Base-by-base conservation (phyloP, 2,797 vertebrate genomes). In the Synanceia verrucosa region DNA sequence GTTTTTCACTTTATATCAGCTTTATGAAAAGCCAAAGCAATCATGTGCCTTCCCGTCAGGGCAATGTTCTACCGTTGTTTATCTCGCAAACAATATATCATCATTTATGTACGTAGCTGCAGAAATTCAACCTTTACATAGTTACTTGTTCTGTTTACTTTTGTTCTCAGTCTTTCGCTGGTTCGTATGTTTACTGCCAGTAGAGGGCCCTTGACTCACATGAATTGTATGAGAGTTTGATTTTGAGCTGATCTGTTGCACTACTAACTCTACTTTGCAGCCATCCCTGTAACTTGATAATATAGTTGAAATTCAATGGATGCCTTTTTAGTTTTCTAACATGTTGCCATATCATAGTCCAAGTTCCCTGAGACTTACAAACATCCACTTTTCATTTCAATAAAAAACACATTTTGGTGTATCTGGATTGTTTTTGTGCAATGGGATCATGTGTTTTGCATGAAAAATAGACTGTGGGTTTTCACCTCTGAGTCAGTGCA, bases 131-230 rank as follows among this genome's bases (percentile, higher is more conserved):
- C 62, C 8, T 23, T 46, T 16, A 9, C 6, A 10, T 52, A 36
- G 26, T 82, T 53, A 18, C 70, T 33, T 53, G 23, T 72, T 80
- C 47, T 37, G 57, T 70, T 81, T 70, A 31, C 5, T 14, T 28
- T 28, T 36, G 18, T n/a, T 19, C 29, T 19, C 3, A 6, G 44
- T 56, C 11, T 2, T 41, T 33, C 16, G 24, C 48, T 69, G 34
- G 41, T 48, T 29, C 73, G 36, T 84, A 26, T 76, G 28, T 33
- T 75, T 59, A 14, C 55, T 26, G 39, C 91, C 93, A 92, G 84
- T 48, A 94, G 93, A 72, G 92, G 90, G 91, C 91, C 69, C 88
- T 69, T 29, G 9, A 12, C 21, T 52, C 83, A 61, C 61, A 50
- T 64, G 13, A 78, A 60, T 39, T 73, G 24, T 61, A 4, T 59